Conservation (phyloP, 2,797 vertebrate genomes). For the Oreochromis grahami region DNA sequence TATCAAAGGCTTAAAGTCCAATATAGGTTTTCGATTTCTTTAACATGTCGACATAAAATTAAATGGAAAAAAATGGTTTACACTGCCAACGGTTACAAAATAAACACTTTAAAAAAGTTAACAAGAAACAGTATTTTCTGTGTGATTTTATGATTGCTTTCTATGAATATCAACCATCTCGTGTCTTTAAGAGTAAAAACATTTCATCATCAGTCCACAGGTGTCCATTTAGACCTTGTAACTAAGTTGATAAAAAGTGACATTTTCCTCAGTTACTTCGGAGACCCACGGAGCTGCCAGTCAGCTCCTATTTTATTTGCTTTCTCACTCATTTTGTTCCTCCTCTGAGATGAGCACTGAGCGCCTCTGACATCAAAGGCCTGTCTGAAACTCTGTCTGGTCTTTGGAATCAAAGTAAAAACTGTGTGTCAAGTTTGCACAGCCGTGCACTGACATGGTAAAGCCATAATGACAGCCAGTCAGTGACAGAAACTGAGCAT, state of each 20-base stretch:
- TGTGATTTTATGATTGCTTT: background rate
- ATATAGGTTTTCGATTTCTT: background rate
- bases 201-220: conserved; percentile 13
- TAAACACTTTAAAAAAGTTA: background rate
- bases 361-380: conserved; percentile 52
- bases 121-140: background rate
- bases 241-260: conserved; percentile 49
- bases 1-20: background rate
- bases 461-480: conserved; percentile 29
- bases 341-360: conserved; percentile 43
- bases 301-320: conserved; percentile 58
- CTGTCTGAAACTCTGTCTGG: conserved; percentile 44
- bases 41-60: background rate
- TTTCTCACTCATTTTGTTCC: conserved; percentile 51
- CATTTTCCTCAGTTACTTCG: conserved; percentile 53
- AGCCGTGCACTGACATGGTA: background rate
- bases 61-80: background rate
- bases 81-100: background rate
- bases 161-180: background rate
- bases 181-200: background rate
- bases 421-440: conserved; percentile 12
- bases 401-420: conserved; percentile 47
- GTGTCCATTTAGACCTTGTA: conserved; percentile 35
- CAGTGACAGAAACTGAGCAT: conserved; percentile 40
- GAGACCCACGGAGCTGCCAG: conserved; percentile 56